Base-by-base conservation (phyloP, 1,140 invertebrate genomes). In the Pollicipes pollicipes region DNA sequence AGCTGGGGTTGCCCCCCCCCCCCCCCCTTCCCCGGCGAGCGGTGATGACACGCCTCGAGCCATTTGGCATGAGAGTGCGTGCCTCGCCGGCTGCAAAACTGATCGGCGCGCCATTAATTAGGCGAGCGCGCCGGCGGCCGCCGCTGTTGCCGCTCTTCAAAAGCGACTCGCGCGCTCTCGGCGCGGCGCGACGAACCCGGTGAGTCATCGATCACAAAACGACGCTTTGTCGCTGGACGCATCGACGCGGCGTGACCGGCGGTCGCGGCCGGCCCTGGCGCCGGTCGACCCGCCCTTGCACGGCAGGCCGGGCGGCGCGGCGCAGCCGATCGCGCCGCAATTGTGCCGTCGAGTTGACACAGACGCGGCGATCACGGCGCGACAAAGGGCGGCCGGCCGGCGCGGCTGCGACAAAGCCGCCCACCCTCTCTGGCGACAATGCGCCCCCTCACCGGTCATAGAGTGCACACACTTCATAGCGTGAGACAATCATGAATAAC, bases 401-500 rank as follows among this genome's bases (percentile, higher is more conserved):
- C 45, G 45, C 45, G 10, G 45, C 10, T n/a, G 45, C 45, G 45
- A 58, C 45, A 58, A 58, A 58, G 21, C 10, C 45, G 45, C 13
- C 45, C 45, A 58, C 45, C 45, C 45, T 21, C 10, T 21, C 13
- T 21, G 45, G 13, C 45, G 45, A 58, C 45, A 58, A 58, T 58
- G 45, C 45, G 45, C 45, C 45, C 13, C 45, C 45, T 3, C 45
- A 21, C 45, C 45, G 45, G 45, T 58, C 45, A 58, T 58, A 17
- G 45, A 58, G 45, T 58, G 45, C 45, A 58, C 45, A 6, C 45
- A 58, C 45, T 58, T 58, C 45, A 58, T 58, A 58, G 45, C 45
- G 45, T 58, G 45, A 58, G 45, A 58, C 45, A 58, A 58, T 58
- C 45, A 58, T 58, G 45, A 58, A 58, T 58, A 58, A 58, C 45